These are phyloP conservation scores for crab-eating macaque (Macaca fascicularis) DNA, from an alignment of 2,113 vertebrate genomes.

Conservation along the genomic window DNA sequence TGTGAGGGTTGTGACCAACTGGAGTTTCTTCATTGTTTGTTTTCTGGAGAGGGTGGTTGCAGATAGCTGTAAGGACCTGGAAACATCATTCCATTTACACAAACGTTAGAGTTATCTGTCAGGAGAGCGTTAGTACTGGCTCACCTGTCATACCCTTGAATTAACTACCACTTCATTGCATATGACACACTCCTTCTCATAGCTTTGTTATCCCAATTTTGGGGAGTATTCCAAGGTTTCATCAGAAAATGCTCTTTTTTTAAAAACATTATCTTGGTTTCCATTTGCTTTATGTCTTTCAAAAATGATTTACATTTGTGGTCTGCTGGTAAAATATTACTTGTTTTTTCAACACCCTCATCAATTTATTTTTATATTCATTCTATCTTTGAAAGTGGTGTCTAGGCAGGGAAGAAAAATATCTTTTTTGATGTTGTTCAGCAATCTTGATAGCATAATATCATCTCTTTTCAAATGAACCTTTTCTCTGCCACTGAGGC, in stretches of 20 bases:
- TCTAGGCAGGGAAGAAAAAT: background rate
- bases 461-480: background rate
- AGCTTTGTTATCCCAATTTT: background rate
- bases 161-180: background rate
- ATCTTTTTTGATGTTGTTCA: background rate
- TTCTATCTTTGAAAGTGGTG: background rate
- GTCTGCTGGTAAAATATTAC: background rate
- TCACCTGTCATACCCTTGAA: background rate
- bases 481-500: background rate
- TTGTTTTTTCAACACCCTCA: background rate
- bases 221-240: background rate
- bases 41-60: background rate
- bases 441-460: background rate
- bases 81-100: background rate
- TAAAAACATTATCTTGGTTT: background rate
- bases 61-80: background rate
- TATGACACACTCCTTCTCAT: background rate
- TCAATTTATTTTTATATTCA: conserved; percentile 1
- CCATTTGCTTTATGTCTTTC: background rate
- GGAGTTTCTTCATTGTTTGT: background rate
- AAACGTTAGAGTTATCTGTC: background rate
- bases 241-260: background rate
- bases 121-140: too few relatives aligned
- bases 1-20: background rate
- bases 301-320: background rate